phyloP scores from a whole-genome alignment of 2,113 vertebrate genomes.

The Megalops atlanticus region DNA sequence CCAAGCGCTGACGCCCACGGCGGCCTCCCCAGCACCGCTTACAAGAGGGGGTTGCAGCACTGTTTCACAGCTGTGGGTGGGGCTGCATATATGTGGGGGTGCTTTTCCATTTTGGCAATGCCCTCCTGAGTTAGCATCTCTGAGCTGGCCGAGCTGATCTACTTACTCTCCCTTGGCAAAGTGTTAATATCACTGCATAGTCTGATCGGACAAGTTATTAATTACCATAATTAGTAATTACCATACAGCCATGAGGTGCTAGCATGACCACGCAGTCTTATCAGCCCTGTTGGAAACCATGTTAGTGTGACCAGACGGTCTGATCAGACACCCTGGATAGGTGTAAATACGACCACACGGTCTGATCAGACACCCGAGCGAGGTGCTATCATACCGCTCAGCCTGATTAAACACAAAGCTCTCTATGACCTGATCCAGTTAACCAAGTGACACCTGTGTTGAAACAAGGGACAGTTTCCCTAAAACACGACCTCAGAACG shows the following conservation, averaged over 20 bases:
- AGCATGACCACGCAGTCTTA: not conserved
- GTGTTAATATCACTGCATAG: too few species aligned
- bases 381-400: not conserved
- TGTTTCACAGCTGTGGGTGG: not conserved
- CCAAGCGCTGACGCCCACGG: slow-evolving; percentile 33
- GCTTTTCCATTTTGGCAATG: not conserved
- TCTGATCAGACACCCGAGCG: not conserved
- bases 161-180: too few species aligned
- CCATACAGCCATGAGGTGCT: too few species aligned
- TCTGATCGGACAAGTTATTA: not conserved
- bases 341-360: not conserved
- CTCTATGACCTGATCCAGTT: not conserved
- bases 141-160: not conserved
- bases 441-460: not conserved
- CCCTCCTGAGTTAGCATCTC: not conserved
- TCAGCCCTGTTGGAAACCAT: not conserved
- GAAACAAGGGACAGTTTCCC: too few species aligned
- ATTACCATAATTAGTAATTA: too few species aligned
- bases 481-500: too few species aligned
- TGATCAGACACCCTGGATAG: not conserved
- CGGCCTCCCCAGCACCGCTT: not conserved
- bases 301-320: not conserved
- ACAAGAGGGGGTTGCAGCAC: not conserved
- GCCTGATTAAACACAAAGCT: not conserved
- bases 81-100: not conserved